These are phyloP conservation scores for Myiozetetes cayanensis DNA, from an alignment of 2,113 vertebrate species.

Conservation along the genomic window DNA sequence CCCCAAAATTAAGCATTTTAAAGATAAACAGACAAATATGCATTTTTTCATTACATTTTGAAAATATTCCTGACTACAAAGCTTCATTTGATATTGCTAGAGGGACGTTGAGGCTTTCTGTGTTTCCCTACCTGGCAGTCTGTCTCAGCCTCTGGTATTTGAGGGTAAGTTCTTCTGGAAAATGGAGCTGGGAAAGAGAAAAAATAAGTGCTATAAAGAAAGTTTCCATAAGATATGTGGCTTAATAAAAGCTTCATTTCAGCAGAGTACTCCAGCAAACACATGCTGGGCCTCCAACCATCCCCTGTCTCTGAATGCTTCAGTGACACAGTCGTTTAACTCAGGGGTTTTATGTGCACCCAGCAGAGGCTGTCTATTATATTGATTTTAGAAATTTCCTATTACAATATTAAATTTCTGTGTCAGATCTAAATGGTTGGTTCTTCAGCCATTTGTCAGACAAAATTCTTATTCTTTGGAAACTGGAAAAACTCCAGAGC, in stretches of 20 bases:
- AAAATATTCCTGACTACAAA: background rate
- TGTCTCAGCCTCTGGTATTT: background rate
- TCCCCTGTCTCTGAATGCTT: background rate
- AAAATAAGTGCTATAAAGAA: conserved; percentile 31
- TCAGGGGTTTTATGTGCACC: conserved; percentile 22
- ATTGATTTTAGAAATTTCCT: conserved; percentile 46
- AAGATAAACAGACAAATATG: background rate
- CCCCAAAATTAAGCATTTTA: background rate
- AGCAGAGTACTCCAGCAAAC: background rate
- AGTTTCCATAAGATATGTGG: conserved; percentile 9
- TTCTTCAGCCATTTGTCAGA: conserved; percentile 15
- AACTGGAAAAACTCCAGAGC: background rate
- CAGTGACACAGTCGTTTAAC: conserved; percentile 26
- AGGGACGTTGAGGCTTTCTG: background rate
- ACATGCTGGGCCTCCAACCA: conserved; percentile 30
- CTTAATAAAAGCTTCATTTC: conserved; percentile 54
- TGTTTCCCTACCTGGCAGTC: background rate
- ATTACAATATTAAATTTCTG: conserved; percentile 41
- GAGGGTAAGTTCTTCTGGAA: background rate
- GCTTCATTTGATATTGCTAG: background rate
- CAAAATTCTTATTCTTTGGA: background rate
- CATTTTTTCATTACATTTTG: background rate
- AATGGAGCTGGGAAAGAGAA: background rate
- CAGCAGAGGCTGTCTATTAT: conserved; percentile 29
- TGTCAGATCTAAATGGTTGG: conserved; percentile 7